Evolutionary conservation across 1,140 invertebrate species (phyloP), one percentile per base, ranked within the genome.

Genomic region (Sycobia sp.): DNA sequence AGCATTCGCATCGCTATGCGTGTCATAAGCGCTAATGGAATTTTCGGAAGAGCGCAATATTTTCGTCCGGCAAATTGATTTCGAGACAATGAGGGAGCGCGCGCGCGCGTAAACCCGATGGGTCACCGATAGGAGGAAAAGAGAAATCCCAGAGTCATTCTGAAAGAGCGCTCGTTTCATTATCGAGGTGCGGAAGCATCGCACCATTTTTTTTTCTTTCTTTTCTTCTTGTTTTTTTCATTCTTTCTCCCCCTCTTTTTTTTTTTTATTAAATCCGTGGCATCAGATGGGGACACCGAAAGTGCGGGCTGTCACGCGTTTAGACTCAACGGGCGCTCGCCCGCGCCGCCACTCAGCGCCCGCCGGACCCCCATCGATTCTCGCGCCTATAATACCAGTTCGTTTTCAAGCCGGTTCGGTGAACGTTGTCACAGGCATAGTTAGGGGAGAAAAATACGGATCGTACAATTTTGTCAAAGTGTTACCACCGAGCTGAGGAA

Each of bases 241-340:
- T n/a, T n/a, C n/a, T n/a, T n/a, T n/a, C n/a, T n/a, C n/a, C n/a
- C n/a, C n/a, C n/a, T n/a, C n/a, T n/a, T n/a, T n/a, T n/a, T n/a
- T 39, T 62, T 44, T 58, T 43, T 43, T 54, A 58, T 58, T 65
- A 58, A 66, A 66, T 57, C 65, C 59, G 41, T 57, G 27, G 53
- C 56, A 66, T 62, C 59, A 46, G 55, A 67, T 63, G 55, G 65
- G 60, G 59, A 39, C 65, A 58, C 43, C 58, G 39, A 56, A 59
- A 59, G n/a, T n/a, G n/a, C n/a, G n/a, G 22, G 43, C 32, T 67
- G 58, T 67, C 65, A 62, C 53, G 59, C 59, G 32, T 59, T 65
- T 65, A 53, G 62, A 65, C 23, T 60, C 13, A n/a, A n/a, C 16
- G 34, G 3, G 36, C 23, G 50, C 34, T 49, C 39, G 55, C 14